Base-by-base conservation (phyloP, 2,797 vertebrate genomes). In the Urosaurus nigricauda region DNA sequence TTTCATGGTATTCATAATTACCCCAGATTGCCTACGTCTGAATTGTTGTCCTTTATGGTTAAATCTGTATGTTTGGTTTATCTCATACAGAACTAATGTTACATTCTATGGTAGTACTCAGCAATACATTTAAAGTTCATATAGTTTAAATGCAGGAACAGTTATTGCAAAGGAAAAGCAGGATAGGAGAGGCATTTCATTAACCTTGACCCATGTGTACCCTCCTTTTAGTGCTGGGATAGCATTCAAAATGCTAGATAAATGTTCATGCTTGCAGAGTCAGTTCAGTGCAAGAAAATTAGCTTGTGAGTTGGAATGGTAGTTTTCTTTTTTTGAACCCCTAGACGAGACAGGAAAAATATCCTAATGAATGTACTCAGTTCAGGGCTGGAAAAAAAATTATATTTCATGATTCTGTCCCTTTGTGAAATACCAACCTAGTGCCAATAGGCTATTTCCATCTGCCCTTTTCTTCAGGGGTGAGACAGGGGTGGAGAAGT, bases 391-490 rank as follows among this genome's bases (percentile, higher is more conserved):
- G 29, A 9, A 9, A 17, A 21, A 60, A 60, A 60, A 60, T 56
- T 68, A 29, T 14, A 17, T 53, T 68, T 83, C 29, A 78, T 19
- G 40, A 19, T 26, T 40, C 37, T 29, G 26, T 13, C 21, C n/a
- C 56, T n/a, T 47, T 13, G 5, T 47, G 32, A 17, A 56, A 51
- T 60, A 24, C 40, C 73, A n/a, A 2, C 47, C 12, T 51, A 17
- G 13, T 71, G 68, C 6, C 68, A 83, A 86, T 68, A 60, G 81
- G 87, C 68, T 90, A 84, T 91, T 63, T 32, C 37, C 63, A 68
- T 11, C 37, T 93, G 87, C 84, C 90, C 21, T 58, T 51, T 84
- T 43, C n/a, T 16, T 87, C 90, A 90, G 21, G 79, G 37, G 37
- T 14, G 29, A 7, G 83, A 29, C 43, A 17, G 14, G 21, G 5